Percentiles rank a stretch among this genome's conserved stretches.
These are phyloP conservation scores for Uropsilus gracilis DNA, from an alignment of 2,113 vertebrate species.

Conservation along the genomic window DNA sequence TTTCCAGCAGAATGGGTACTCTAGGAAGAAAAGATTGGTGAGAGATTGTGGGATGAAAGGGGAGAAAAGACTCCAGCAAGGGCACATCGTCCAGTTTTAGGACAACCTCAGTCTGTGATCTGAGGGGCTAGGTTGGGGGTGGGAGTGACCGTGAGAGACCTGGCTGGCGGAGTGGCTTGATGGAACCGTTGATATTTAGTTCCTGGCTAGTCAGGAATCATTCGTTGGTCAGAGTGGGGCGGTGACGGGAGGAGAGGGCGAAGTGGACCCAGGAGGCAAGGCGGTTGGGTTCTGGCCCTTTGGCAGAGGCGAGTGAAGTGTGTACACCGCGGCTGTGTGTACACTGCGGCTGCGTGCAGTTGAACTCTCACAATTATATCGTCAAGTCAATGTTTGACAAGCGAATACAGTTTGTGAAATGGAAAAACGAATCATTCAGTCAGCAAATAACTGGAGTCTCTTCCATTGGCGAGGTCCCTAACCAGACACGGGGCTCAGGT, in stretches of 20 bases:
- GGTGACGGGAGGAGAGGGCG: too few relatives aligned
- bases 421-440: too few relatives aligned
- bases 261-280: too few relatives aligned
- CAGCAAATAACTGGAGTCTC: not conserved
- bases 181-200: not conserved
- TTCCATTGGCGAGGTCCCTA: not conserved
- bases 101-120: not conserved
- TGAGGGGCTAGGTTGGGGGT: not conserved
- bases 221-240: too few relatives aligned
- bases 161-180: not conserved
- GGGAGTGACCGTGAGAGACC: not conserved
- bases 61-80: not conserved
- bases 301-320: too few relatives aligned
- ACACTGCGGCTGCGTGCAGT: too few relatives aligned
- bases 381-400: too few relatives aligned
- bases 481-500: not conserved
- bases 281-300: too few relatives aligned
- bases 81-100: not conserved
- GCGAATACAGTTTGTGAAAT: too few relatives aligned
- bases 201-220: not conserved
- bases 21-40: not conserved
- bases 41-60: not conserved
- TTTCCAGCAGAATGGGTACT: not conserved
- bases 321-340: too few relatives aligned
- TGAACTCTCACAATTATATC: too few relatives aligned